Conservation (phyloP, 2,113 vertebrate species). For the Carassius gibelio region DNA sequence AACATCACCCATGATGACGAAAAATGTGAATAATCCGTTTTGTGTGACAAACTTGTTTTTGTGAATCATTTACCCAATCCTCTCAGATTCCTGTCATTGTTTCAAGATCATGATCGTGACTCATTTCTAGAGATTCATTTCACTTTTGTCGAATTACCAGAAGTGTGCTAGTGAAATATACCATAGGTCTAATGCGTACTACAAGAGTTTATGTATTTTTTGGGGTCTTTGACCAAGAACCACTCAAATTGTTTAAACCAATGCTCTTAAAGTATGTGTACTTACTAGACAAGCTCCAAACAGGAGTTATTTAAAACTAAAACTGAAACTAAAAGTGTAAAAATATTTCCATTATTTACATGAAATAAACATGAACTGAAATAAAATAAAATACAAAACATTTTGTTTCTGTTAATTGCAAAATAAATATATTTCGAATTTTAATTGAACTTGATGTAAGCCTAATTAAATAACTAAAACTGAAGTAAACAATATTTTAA, state of each 20-base stretch:
- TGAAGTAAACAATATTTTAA: too few species aligned
- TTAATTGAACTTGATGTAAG: not conserved
- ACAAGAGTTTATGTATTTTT: not conserved
- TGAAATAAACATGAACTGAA: not conserved
- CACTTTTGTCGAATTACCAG: constrained; percentile 18
- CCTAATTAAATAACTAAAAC: too few species aligned
- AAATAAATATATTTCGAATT: not conserved
- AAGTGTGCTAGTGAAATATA: not conserved
- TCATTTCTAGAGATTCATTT: constrained; percentile 45
- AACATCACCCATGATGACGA: constrained; percentile 42
- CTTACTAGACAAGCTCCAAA: not conserved
- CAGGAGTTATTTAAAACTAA: not conserved
- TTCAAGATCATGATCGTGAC: constrained; percentile 36
- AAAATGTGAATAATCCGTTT: constrained; percentile 44
- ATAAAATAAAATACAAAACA: not conserved
- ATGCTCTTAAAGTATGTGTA: not conserved
- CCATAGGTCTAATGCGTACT: not conserved
- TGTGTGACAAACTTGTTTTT: constrained; percentile 49
- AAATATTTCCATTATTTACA: not conserved
- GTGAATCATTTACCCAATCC: constrained; percentile 36
- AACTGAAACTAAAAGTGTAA: not conserved
- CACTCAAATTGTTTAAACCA: not conserved
- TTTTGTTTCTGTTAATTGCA: not conserved
- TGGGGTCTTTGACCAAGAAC: not conserved
- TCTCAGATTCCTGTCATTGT: constrained; percentile 26